A percentile compares a stretch with the other conserved stretches of the same genome.
phyloP scores from a whole-genome alignment of 2,113 vertebrate genomes.

The Panthera uncia region DNA sequence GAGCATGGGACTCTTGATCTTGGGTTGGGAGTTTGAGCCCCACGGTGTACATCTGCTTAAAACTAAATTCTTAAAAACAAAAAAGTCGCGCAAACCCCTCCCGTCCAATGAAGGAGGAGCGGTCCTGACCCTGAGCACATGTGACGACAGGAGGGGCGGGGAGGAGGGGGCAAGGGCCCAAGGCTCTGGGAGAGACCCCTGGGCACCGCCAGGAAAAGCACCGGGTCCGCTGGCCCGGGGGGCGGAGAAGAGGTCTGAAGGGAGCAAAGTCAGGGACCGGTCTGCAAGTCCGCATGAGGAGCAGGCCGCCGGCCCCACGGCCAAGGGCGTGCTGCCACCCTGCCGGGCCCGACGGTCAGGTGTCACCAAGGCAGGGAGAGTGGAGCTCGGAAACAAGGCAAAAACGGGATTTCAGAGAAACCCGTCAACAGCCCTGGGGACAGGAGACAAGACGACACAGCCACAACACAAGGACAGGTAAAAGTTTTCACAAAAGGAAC shows the following conservation, averaged over 20 bases:
- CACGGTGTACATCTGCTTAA: neutral
- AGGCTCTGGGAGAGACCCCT: neutral
- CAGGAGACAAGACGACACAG: rapidly evolving
- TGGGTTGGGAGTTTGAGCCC: neutral
- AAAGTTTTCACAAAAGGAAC: neutral
- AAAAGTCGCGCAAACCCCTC: neutral
- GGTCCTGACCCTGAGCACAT: rapidly evolving
- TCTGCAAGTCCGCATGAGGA: rapidly evolving
- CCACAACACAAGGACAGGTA: neutral
- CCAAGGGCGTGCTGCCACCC: neutral
- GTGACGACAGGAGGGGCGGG: rapidly evolving
- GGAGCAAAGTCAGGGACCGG: neutral
- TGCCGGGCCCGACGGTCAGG: rapidly evolving
- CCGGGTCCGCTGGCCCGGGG: rapidly evolving
- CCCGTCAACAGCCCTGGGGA: rapidly evolving
- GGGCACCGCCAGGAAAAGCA: neutral
- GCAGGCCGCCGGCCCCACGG: too few species aligned
- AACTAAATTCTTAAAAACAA: neutral
- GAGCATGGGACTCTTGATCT: neutral
- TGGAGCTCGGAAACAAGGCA: neutral
- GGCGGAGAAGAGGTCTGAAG: rapidly evolving
- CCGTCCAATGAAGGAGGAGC: neutral
- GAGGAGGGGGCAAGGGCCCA: neutral
- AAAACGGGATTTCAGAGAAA: neutral
- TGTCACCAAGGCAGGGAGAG: neutral